Evolutionary conservation across 2,888 invertebrate species (phyloP).

Genomic region (Zygaena filipendulae): DNA sequence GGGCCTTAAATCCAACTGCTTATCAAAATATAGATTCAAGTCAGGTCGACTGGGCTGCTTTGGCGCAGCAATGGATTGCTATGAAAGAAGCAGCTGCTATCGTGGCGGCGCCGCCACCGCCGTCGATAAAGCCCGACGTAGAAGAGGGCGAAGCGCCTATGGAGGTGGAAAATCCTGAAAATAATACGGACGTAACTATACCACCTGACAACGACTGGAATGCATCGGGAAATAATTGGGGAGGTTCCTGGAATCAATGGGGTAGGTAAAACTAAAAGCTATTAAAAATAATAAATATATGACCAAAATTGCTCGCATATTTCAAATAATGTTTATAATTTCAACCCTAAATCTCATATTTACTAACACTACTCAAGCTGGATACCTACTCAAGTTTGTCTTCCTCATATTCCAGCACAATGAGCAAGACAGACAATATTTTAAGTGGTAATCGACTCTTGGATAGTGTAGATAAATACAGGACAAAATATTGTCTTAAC

Average conservation of each 20-base stretch:
- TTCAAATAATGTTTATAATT: no score
- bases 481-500: no score
- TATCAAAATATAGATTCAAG: slow-evolving; percentile 86
- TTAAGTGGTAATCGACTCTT: no score
- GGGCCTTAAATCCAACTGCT: slow-evolving; percentile 84
- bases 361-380: no score
- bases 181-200: slow-evolving; percentile 39
- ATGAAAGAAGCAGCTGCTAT: slow-evolving; percentile 84
- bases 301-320: no score
- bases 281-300: no score
- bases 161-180: slow-evolving; percentile 83
- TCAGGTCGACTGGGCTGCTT: slow-evolving; percentile 95
- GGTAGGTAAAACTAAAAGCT: slow-evolving; percentile 34
- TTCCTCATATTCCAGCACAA: no score
- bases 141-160: slow-evolving; percentile 89
- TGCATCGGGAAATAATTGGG: slow-evolving; percentile 44
- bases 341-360: no score
- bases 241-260: slow-evolving; percentile 56
- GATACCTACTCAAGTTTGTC: no score
- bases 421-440: no score
- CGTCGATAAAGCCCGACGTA: slow-evolving; percentile 54
- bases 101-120: slow-evolving; percentile 70
- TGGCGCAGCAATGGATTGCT: slow-evolving; percentile 98
- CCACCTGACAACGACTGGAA: slow-evolving; percentile 46
- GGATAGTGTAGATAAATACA: no score